Percentiles rank a stretch among this genome's conserved stretches.
Conservation (phyloP, 2,797 vertebrate species). For the Takifugu ocellatus region DNA sequence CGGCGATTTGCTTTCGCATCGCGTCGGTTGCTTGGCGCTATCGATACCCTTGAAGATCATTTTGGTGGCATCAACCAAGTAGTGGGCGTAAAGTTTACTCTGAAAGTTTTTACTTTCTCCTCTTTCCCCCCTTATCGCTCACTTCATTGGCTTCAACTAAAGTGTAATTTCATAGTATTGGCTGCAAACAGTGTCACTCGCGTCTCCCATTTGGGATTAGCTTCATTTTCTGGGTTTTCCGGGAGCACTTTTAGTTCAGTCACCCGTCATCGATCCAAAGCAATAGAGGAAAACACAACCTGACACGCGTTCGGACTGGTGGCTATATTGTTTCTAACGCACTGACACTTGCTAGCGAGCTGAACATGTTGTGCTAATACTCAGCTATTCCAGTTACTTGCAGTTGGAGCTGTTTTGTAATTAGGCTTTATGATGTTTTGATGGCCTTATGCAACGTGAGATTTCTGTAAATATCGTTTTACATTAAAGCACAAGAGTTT, state of each 20-base stretch:
- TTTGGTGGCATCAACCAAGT: slow-evolving; percentile 60
- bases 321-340: slow-evolving; percentile 11
- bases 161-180: too few species aligned
- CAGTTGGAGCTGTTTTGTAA: slow-evolving; percentile 22
- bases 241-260: too few species aligned
- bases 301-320: slow-evolving; percentile 4
- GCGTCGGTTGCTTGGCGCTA: slow-evolving; percentile 38
- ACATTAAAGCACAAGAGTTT: slow-evolving; percentile 64
- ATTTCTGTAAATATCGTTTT: slow-evolving; percentile 36
- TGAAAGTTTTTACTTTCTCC: too few species aligned
- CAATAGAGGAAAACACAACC: not conserved
- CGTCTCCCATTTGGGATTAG: too few species aligned
- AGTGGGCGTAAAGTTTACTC: slow-evolving; percentile 61
- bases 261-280: too few species aligned
- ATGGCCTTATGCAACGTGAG: slow-evolving; percentile 65
- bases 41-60: slow-evolving; percentile 43
- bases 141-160: too few species aligned
- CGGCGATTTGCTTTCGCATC: slow-evolving; percentile 54
- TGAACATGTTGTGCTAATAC: slow-evolving; percentile 18
- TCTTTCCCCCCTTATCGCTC: too few species aligned
- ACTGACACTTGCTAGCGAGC: slow-evolving; percentile 11
- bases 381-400: slow-evolving; percentile 10
- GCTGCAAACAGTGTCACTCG: too few species aligned
- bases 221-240: too few species aligned
- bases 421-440: slow-evolving; percentile 48